These are phyloP conservation scores for Apostichopus japonicus DNA, from an alignment of 35 echinoderm and acorn worm species.

Conservation along the genomic window DNA sequence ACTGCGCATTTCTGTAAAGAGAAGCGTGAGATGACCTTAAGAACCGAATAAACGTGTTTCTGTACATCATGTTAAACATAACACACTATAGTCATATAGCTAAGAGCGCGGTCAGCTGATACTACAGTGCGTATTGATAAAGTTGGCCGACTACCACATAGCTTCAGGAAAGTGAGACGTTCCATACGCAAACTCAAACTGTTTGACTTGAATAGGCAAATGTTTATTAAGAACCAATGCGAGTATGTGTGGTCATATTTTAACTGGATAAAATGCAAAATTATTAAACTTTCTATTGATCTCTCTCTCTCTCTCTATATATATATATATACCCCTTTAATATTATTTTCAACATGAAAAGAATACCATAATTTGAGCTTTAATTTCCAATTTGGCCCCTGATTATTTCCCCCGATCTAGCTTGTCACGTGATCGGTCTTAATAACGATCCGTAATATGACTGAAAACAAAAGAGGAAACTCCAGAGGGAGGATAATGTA, in stretches of 20 bases:
- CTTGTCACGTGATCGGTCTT: background rate
- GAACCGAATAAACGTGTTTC: no score
- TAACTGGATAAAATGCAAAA: background rate
- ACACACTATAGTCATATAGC: no score
- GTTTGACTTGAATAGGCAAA: no score
- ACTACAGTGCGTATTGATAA: no score
- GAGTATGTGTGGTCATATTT: background rate
- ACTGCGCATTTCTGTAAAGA: no score
- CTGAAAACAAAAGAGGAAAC: background rate
- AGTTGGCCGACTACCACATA: no score
- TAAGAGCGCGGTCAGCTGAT: no score
- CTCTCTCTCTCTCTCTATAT: background rate
- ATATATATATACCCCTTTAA: background rate
- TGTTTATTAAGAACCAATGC: no score
- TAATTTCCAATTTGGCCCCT: background rate
- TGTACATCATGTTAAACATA: no score
- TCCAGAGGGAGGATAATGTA: background rate
- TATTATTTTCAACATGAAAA: background rate
- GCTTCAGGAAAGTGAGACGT: no score
- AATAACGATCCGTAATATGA: background rate
- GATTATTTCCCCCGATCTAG: background rate
- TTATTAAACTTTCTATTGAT: background rate
- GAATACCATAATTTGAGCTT: background rate
- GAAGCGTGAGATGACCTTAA: no score
- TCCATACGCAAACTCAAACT: no score